Conservation (phyloP, 2,888 invertebrate species). For the Sipha maydis region DNA sequence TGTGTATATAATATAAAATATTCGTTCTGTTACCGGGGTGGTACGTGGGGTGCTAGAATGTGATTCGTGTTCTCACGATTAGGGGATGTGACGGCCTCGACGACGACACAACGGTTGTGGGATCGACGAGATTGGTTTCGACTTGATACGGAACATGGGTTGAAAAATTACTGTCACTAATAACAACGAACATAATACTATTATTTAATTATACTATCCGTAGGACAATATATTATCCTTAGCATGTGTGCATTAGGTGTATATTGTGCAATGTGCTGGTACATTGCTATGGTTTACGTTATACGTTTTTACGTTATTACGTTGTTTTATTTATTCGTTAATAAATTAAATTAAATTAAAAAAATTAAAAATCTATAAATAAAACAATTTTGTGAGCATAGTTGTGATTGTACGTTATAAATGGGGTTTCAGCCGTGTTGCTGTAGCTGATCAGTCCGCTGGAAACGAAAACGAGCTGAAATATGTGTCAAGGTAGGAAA, state of each 20-base stretch:
- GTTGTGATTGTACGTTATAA: constrained; percentile 62
- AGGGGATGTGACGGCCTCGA: not conserved
- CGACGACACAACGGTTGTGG: not conserved
- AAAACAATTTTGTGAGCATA: constrained; percentile 56
- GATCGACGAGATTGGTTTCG: not conserved
- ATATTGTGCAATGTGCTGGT: not conserved
- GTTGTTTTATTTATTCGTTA: not conserved
- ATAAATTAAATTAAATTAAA: not conserved
- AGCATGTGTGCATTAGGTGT: not conserved
- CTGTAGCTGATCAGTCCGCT: constrained; percentile 61
- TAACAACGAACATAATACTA: no score
- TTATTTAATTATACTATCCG: not conserved
- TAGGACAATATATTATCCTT: not conserved
- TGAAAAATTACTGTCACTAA: not conserved
- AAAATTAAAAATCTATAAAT: constrained; percentile 17
- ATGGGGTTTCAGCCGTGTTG: constrained; percentile 62
- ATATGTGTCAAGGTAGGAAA: constrained; percentile 62
- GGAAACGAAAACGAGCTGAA: constrained; percentile 62
- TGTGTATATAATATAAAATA: not conserved
- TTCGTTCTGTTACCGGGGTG: not conserved
- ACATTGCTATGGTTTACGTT: not conserved
- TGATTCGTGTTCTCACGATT: not conserved
- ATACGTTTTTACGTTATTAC: no score
- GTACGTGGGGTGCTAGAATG: not conserved
- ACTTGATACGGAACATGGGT: not conserved